phyloP scores from a whole-genome alignment of 2,797 vertebrate species.

The Coregonus ussuriensis region DNA sequence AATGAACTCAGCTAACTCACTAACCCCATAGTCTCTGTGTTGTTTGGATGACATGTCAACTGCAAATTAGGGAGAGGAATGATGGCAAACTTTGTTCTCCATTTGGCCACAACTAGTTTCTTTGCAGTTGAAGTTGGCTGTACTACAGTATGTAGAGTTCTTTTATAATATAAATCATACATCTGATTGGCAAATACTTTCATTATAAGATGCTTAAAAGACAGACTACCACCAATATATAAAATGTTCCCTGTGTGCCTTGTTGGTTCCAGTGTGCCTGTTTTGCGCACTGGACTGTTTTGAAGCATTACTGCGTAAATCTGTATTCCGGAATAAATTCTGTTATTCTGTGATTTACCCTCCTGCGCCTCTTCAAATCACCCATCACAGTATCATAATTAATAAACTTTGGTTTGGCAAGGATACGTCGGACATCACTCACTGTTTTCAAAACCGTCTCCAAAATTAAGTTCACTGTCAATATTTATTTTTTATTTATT shows the following conservation, averaged over 20 bases:
- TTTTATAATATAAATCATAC: background rate
- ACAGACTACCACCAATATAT: background rate
- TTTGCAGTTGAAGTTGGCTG: background rate
- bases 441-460: conserved; percentile 56
- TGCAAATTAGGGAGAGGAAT: conserved; percentile 7
- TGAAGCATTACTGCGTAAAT: no score
- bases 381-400: conserved; percentile 27
- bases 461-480: conserved; percentile 57
- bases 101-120: background rate
- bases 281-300: no score
- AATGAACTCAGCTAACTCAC: background rate
- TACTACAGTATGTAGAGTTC: background rate
- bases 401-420: conserved; percentile 36
- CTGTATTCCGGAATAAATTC: no score
- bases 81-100: background rate
- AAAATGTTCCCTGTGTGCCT: background rate
- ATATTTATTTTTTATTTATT: no score
- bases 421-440: conserved; percentile 49
- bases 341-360: no score
- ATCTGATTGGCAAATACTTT: background rate
- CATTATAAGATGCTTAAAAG: background rate
- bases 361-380: no score
- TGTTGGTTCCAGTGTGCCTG: no score
- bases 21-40: background rate
- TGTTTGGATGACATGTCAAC: background rate